Conservation (phyloP, 2,888 invertebrate species). For the Dynastes maya region DNA sequence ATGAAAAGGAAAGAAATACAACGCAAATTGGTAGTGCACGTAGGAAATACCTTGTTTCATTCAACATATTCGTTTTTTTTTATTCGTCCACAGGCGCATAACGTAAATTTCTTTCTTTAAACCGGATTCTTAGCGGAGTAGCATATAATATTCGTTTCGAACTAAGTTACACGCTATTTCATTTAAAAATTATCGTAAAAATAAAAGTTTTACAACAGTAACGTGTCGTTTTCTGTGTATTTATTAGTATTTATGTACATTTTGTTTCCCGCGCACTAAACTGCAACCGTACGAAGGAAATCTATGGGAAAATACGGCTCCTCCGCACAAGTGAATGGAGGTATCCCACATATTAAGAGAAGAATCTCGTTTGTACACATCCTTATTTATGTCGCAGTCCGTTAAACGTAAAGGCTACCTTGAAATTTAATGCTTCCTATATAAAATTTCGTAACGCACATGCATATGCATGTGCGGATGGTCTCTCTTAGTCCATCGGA, state of each 20-base stretch:
- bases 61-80: neutral
- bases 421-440: constrained; percentile 45
- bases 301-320: constrained; percentile 23
- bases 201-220: constrained; percentile 35
- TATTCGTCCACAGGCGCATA: neutral
- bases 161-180: constrained; percentile 7
- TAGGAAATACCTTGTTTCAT: neutral
- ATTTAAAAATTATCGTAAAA: constrained; percentile 35
- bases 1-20: neutral
- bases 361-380: constrained; percentile 36
- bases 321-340: constrained; percentile 18
- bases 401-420: constrained; percentile 41
- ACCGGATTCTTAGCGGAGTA: constrained; percentile 8
- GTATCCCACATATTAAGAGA: constrained; percentile 37
- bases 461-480: constrained; percentile 33
- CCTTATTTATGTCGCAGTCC: constrained; percentile 44
- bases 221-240: constrained; percentile 31
- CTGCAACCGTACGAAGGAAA: constrained; percentile 22
- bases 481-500: neutral
- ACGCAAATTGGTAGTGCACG: too few relatives aligned
- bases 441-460: constrained; percentile 32
- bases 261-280: constrained; percentile 27
- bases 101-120: constrained; percentile 12
- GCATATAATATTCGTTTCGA: neutral
- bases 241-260: constrained; percentile 14